These are phyloP conservation scores for Heterodera filipjevi DNA, from an alignment of 2,888 invertebrate species.

Conservation along the genomic window DNA sequence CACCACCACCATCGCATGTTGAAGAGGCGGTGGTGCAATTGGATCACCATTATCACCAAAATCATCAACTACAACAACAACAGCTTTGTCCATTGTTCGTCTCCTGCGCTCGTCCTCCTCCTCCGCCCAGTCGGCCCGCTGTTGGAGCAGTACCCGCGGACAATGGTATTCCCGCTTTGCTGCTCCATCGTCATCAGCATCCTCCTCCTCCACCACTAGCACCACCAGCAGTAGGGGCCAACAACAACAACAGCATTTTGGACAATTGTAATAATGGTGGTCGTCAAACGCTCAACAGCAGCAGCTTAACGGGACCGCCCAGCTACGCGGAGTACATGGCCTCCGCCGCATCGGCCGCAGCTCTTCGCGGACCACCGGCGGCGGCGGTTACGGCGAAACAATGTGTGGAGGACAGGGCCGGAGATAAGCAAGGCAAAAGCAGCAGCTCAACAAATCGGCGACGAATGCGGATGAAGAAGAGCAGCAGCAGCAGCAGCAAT, in stretches of 20 bases:
- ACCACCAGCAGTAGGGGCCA: not conserved
- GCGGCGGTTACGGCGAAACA: not conserved
- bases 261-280: not conserved
- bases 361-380: not conserved
- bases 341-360: not conserved
- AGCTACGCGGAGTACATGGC: conserved; percentile 10
- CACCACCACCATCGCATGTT: not conserved
- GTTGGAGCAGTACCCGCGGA: not conserved
- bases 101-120: not conserved
- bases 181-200: not conserved
- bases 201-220: not conserved
- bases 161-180: not conserved
- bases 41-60: not conserved
- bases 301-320: not conserved
- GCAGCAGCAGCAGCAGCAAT: not conserved
- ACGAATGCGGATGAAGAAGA: not conserved
- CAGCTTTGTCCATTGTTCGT: not conserved
- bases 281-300: not conserved
- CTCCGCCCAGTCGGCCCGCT: not conserved
- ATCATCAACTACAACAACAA: not conserved
- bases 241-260: not conserved
- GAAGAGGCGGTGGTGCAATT: not conserved
- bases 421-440: not conserved
- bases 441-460: not conserved
- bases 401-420: not conserved